phyloP scores from a whole-genome alignment of 37 sponge, comb jelly and placozoan species.

The Aplysina aerophoba region DNA sequence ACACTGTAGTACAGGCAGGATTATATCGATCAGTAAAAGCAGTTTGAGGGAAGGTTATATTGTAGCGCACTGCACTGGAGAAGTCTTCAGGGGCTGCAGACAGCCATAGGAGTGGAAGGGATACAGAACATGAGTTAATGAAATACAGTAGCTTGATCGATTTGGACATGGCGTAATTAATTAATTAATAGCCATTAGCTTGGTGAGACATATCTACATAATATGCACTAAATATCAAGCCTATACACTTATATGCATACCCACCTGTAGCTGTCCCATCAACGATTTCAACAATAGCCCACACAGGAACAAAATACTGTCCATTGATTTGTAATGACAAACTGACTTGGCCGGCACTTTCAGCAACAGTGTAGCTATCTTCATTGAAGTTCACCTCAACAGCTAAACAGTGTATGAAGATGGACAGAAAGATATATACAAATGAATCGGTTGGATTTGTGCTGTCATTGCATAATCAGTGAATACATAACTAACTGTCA shows the following conservation, averaged over 20 bases:
- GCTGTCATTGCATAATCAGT: background rate
- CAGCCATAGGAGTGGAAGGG: no score
- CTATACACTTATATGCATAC: no score
- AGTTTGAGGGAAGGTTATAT: background rate
- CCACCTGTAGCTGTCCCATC: constrained; percentile 3
- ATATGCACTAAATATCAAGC: no score
- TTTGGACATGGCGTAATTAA: no score
- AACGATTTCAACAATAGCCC: background rate
- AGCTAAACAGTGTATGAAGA: background rate
- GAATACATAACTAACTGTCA: background rate
- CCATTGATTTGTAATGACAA: background rate
- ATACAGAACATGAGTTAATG: no score
- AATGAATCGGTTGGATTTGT: no score
- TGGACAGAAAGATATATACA: no score
- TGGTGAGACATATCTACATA: no score
- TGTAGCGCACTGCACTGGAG: background rate
- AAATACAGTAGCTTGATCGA: no score
- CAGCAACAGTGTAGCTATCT: background rate
- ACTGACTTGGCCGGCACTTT: background rate
- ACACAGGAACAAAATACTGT: background rate
- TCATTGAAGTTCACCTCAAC: constrained; percentile 19
- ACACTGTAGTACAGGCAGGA: background rate
- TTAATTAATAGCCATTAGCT: no score
- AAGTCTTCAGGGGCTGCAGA: constrained; percentile 3
- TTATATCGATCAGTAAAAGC: background rate